A percentile compares a stretch with the other conserved stretches of the same genome.
Evolutionary conservation across 2,888 invertebrate genomes (phyloP).

Genomic region (Odontocerum albicorne): DNA sequence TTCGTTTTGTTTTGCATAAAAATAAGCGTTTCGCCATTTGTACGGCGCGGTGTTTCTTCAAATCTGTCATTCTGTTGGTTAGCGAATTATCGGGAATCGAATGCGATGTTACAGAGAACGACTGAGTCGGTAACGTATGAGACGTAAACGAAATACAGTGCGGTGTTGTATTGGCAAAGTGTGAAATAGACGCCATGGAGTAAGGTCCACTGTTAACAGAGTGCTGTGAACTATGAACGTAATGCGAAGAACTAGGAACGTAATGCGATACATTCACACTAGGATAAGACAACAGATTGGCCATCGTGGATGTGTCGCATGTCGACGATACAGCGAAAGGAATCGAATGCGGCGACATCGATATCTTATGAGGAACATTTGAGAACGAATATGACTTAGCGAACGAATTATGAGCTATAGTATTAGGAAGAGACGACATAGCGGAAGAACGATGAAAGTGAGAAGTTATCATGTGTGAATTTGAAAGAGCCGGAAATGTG

Average conservation of each 20-base stretch:
- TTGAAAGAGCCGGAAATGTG: neutral
- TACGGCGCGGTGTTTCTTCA: constrained; percentile 11
- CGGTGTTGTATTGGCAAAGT: neutral
- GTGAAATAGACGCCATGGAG: neutral
- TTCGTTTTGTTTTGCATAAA: constrained; percentile 21
- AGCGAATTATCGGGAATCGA: neutral
- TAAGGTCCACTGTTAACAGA: no score
- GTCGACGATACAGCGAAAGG: no score
- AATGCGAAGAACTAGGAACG: no score
- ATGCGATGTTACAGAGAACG: constrained; percentile 2
- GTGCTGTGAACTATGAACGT: no score
- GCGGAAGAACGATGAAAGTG: no score
- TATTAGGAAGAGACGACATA: no score
- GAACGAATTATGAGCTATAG: no score
- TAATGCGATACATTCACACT: no score
- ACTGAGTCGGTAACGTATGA: constrained; percentile 6
- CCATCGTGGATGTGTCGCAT: neutral
- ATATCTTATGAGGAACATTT: no score
- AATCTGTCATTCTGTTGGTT: constrained; percentile 1
- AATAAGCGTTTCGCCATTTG: constrained; percentile 19
- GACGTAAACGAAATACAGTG: constrained; percentile 4
- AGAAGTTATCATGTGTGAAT: no score
- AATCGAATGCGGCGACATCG: no score
- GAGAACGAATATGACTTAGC: no score
- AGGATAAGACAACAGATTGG: neutral